Evolutionary conservation across 2,797 vertebrate species (phyloP), one percentile per base, ranked within the genome.

Genomic region (Gymnocypris eckloni): DNA sequence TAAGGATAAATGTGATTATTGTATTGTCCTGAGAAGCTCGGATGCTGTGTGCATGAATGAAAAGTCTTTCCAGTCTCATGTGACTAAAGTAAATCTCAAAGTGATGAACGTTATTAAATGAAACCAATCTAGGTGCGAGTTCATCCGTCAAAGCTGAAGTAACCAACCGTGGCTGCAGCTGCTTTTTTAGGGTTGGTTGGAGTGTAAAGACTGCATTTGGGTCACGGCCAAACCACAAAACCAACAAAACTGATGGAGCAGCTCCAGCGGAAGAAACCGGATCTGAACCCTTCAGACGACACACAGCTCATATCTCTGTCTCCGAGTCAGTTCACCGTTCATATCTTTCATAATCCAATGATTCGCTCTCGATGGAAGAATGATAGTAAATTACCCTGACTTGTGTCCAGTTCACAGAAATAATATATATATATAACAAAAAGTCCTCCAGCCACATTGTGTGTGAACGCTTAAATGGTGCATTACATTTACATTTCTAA

Each of bases 281-380:
- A 43, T 59, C 54, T 16, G 48, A 72, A 75, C 52, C 48, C 72
- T 75, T 75, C 6, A 72, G 16, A 54, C 20, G 10, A 39, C 18
- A 54, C 25, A 22, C 10, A 6, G 25, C 70, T 48, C 7, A 7
- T 15, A 73, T 28, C 20, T 77, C 72, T 0, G 69, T 52, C 59
- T 28, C 16, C 1, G 73, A 22, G 5, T 39, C 22, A 77, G 25
- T 22, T 5, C 71, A 73, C 48, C 22, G n/a, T 43, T 82, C 4
- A 52, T 18, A 39, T 43, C 22, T 56, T 43, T 81, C 22, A 28
- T 25, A 82, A 41, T 56, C 67, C 3, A 56, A 82, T 59, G 20
- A 71, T 43, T 18, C 12, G 10, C 50, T 56, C 70, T 75, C 10
- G 64, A 73, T 64, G 70, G 25, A 64, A 75, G 73, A 75, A 79